A percentile compares a stretch with the other conserved stretches of the same genome.
phyloP scores from a whole-genome alignment of 2,888 invertebrate genomes.

The Plusia festucae region DNA sequence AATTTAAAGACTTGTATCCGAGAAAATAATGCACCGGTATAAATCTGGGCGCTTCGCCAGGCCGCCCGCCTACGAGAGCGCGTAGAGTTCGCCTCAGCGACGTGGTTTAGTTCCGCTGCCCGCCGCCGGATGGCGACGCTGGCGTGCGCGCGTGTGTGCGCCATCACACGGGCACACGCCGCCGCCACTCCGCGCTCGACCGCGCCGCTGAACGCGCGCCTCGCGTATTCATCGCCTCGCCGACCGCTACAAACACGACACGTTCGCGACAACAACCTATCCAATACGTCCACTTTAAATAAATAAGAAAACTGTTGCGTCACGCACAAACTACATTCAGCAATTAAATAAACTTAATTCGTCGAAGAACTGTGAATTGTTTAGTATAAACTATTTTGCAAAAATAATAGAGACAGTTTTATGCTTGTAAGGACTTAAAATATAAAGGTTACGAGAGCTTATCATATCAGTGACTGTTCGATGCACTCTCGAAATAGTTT shows the following conservation, averaged over 20 bases:
- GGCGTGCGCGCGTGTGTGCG: slow-evolving; percentile 82
- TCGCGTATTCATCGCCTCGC: slow-evolving; percentile 73
- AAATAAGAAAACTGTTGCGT: slow-evolving; percentile 77
- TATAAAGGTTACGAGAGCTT: slow-evolving; percentile 68
- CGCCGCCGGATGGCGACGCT: slow-evolving; percentile 79
- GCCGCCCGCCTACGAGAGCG: slow-evolving; percentile 74
- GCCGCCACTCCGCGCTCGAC: slow-evolving; percentile 87
- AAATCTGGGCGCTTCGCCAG: slow-evolving; percentile 63
- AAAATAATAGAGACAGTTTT: slow-evolving; percentile 57
- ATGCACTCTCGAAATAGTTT: slow-evolving; percentile 56
- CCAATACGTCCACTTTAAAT: slow-evolving; percentile 64
- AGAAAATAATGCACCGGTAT: slow-evolving; percentile 30
- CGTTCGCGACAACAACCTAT: slow-evolving; percentile 80
- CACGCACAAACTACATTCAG: slow-evolving; percentile 57
- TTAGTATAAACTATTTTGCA: slow-evolving; percentile 48
- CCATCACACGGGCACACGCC: slow-evolving; percentile 78
- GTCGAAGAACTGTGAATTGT: slow-evolving; percentile 61
- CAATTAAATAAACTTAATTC: slow-evolving; percentile 56
- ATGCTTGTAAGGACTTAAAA: slow-evolving; percentile 57
- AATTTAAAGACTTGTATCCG: slow-evolving; percentile 21
- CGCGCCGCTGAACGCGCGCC: slow-evolving; percentile 85
- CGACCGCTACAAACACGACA: slow-evolving; percentile 73
- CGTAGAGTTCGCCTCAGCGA: slow-evolving; percentile 58
- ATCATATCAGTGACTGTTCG: slow-evolving; percentile 81
- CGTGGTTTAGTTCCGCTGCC: slow-evolving; percentile 74